Percentiles rank a stretch among this genome's conserved stretches.
These are phyloP conservation scores for Seira musarum DNA, from an alignment of 2,888 invertebrate species.

Conservation along the genomic window DNA sequence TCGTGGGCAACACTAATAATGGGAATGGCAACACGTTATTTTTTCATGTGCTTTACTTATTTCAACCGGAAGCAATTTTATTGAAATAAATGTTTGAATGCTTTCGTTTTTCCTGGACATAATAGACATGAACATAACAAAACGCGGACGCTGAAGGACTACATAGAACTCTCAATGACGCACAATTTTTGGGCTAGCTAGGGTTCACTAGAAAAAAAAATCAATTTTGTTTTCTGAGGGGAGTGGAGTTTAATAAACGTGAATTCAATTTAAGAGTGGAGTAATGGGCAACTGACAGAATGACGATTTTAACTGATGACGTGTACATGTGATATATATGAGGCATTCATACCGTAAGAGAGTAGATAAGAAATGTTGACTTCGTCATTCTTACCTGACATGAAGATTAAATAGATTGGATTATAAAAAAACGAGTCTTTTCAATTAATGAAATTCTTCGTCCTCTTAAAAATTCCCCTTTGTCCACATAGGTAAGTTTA, in stretches of 20 bases:
- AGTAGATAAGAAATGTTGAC: background rate
- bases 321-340: conserved; percentile 40
- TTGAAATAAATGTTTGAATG: conserved; percentile 9
- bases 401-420: conserved; percentile 6
- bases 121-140: background rate
- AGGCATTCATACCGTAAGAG: background rate
- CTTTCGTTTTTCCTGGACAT: background rate
- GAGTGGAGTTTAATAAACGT: background rate
- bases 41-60: background rate
- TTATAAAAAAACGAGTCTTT: background rate
- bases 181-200: background rate
- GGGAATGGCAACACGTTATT: conserved; percentile 7
- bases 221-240: background rate
- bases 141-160: too few species aligned
- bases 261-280: background rate
- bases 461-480: background rate
- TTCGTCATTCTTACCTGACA: conserved; percentile 1
- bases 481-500: too few species aligned
- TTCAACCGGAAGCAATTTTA: conserved; percentile 10
- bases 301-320: conserved; percentile 33
- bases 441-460: conserved; percentile 3
- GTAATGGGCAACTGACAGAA: conserved; percentile 24
- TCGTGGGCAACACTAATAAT: background rate
- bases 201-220: background rate
- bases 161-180: background rate